Evolutionary conservation across 2,888 invertebrate species (phyloP).

Genomic region (Willowsia nigromaculata): DNA sequence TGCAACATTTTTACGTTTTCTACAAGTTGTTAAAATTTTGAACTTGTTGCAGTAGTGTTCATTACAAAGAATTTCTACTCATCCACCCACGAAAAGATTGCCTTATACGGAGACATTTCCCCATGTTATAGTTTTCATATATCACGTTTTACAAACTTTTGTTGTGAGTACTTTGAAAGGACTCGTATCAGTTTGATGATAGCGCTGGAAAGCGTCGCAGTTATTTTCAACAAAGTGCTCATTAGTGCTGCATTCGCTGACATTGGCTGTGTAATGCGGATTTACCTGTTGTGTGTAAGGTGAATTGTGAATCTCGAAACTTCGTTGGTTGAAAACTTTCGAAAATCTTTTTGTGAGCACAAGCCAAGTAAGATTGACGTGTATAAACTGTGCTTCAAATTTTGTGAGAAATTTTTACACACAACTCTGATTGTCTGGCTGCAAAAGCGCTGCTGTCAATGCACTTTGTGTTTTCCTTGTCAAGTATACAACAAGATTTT

Average conservation of each 20-base stretch:
- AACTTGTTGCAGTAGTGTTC: not conserved
- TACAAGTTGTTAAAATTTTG: not conserved
- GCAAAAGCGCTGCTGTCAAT: not conserved
- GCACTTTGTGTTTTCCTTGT: not conserved
- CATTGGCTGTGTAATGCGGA: not conserved
- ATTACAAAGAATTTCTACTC: not conserved
- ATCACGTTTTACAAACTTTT: too few relatives aligned
- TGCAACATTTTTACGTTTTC: not conserved
- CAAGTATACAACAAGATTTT: not conserved
- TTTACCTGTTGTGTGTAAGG: not conserved
- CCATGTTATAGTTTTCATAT: not conserved
- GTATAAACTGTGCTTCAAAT: not conserved
- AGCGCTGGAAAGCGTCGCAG: not conserved
- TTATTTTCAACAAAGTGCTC: too few relatives aligned
- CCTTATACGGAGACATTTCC: not conserved
- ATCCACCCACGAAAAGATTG: not conserved
- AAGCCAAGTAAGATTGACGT: not conserved
- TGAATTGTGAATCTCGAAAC: not conserved
- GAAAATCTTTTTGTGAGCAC: not conserved
- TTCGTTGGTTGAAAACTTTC: not conserved
- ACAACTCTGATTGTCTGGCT: too few relatives aligned
- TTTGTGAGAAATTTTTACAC: too few relatives aligned
- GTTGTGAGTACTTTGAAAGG: not conserved
- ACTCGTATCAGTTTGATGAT: not conserved
- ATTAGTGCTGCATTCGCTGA: too few relatives aligned